A percentile compares a stretch with the other conserved stretches of the same genome.
Conservation (phyloP, 2,888 invertebrate genomes). For the Brassicogethes aeneus region DNA sequence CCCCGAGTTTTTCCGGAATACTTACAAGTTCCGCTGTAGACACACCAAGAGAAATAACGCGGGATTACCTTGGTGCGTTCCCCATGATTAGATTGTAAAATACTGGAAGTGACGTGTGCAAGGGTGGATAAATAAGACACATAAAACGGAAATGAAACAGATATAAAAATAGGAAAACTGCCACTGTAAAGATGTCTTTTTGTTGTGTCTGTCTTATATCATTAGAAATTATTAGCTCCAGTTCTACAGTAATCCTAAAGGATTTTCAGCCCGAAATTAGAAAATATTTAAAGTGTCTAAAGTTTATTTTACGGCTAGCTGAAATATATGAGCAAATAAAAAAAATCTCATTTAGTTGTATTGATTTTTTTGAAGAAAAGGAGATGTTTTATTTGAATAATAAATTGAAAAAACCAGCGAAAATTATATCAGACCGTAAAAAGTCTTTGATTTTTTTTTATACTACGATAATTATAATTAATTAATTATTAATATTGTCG, state of each 20-base stretch:
- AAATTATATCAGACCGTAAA: too few species aligned
- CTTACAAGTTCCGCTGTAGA: conserved; percentile 27
- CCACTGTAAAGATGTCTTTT: conserved; percentile 34
- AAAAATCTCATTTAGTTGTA: too few species aligned
- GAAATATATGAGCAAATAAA: not conserved
- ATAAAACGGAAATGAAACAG: conserved; percentile 44
- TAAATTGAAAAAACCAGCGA: not conserved
- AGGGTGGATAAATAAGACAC: conserved; percentile 45
- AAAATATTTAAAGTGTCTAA: not conserved
- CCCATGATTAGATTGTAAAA: conserved; percentile 48
- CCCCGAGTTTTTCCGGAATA: not conserved
- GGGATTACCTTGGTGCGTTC: conserved; percentile 45
- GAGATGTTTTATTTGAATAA: not conserved
- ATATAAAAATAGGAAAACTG: conserved; percentile 43
- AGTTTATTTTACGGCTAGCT: not conserved
- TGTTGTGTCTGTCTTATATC: conserved; percentile 13
- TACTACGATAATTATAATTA: too few species aligned
- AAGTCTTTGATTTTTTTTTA: too few species aligned
- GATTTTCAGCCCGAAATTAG: conserved; percentile 3
- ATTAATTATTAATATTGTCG: too few species aligned
- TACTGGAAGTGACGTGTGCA: conserved; percentile 45
- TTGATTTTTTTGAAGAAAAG: not conserved
- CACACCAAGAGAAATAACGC: conserved; percentile 44
- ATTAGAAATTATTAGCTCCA: conserved; percentile 12
- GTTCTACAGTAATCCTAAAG: conserved; percentile 13